Evolutionary conservation across 1,140 invertebrate genomes (phyloP), one percentile per base, ranked within the genome.

Genomic region (Lethocerus indicus): DNA sequence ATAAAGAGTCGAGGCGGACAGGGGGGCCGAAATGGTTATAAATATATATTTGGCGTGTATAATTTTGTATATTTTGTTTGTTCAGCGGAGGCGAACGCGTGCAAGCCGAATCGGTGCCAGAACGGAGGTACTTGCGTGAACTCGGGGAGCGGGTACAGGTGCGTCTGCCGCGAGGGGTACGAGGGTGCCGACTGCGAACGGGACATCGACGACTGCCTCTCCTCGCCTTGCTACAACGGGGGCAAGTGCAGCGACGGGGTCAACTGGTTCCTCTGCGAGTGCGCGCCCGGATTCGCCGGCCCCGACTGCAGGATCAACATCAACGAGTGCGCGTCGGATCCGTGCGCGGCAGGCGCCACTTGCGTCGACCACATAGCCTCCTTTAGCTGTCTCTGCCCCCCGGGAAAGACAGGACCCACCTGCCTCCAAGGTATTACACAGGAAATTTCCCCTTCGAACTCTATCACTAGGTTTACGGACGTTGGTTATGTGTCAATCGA

Each of bases 291-390:
- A 54, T 81, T 90, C 70, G 75, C 72, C 40, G 55, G 80, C 0
- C 71, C 73, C 1, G 74, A 73, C 28, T 87, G 84, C 58, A 69
- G 79, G 42, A 75, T 81, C 60, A 83, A 85, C 58, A 71, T 81
- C n/a, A 80, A 85, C 60, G 81, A 83, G 57, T 87, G 79, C 63
- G 77, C 78, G 50, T 71, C 74, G 12, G 76, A 79, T 53, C 89
- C 89, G 0, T 97, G 93, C 67, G 73, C 75, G 13, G 79, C 86
- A 59, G 84, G 84, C 12, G 84, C 81, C 18, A 86, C 81, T 14
- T 94, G 90, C 63, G 68, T 82, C 1, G 79, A 85, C 57, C 73
- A 76, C 2, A 75, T 84, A 36, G 79, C 78, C 2, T 76, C 75
- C 43, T 91, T 80, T 60, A 72, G 75, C 5, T 95, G 90, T 64